Conservation (phyloP, 2,888 invertebrate species). For the Trisateles emortualis region DNA sequence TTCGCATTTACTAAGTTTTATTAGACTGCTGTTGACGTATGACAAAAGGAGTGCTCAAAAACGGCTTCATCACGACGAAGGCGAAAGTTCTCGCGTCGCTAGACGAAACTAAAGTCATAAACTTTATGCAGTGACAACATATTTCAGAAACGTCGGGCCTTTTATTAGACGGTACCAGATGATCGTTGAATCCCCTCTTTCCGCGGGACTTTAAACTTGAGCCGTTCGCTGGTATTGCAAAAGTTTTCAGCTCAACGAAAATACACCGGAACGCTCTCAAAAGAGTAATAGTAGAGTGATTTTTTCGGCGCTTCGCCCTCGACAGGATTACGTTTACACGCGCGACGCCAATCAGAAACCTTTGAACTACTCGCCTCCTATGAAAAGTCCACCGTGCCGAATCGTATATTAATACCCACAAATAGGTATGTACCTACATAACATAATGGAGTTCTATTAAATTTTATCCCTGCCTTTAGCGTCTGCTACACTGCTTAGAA, state of each 20-base stretch:
- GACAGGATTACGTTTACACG: constrained; percentile 75
- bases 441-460: no score
- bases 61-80: constrained; percentile 54
- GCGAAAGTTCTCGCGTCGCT: constrained; percentile 68
- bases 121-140: constrained; percentile 85
- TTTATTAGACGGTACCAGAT: constrained; percentile 81
- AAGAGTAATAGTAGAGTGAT: constrained; percentile 72
- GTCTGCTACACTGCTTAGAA: no score
- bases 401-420: constrained; percentile 30
- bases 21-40: constrained; percentile 53
- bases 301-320: constrained; percentile 63
- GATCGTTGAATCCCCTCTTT: constrained; percentile 73
- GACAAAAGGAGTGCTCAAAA: constrained; percentile 56
- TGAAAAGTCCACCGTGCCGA: constrained; percentile 26
- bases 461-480: no score
- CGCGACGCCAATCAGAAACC: constrained; percentile 70
- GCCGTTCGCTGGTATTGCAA: constrained; percentile 77
- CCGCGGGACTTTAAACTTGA: constrained; percentile 76
- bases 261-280: constrained; percentile 86
- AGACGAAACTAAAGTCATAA: constrained; percentile 81
- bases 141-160: constrained; percentile 77
- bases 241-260: constrained; percentile 84
- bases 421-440: background rate
- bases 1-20: constrained; percentile 40
- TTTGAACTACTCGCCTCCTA: constrained; percentile 59